phyloP scores from a whole-genome alignment of 2,797 vertebrate genomes.

The Semaprochilodus insignis region DNA sequence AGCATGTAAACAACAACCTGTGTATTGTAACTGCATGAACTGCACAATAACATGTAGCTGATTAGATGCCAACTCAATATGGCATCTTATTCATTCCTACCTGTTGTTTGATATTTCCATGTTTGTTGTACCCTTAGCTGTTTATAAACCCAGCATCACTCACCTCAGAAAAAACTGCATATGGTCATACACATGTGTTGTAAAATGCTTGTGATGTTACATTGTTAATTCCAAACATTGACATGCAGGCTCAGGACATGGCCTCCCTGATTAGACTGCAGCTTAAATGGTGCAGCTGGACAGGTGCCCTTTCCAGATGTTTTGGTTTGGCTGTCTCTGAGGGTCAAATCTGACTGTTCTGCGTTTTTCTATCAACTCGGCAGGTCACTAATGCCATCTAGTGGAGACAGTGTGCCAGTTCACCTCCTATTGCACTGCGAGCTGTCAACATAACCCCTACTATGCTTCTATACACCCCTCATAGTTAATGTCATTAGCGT shows the following conservation, averaged over 20 bases:
- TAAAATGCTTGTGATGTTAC: background rate
- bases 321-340: background rate
- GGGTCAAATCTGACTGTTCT: background rate
- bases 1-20: background rate
- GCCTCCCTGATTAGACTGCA: conserved; percentile 2
- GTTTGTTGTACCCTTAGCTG: background rate
- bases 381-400: conserved; percentile 15
- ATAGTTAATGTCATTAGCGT: background rate
- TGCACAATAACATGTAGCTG: background rate
- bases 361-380: background rate
- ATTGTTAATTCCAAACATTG: background rate
- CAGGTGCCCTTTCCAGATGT: conserved; percentile 6
- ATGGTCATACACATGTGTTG: background rate
- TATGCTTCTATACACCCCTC: background rate
- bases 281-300: conserved; percentile 8
- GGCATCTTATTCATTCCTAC: background rate
- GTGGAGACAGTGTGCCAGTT: conserved; percentile 18
- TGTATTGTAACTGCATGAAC: background rate
- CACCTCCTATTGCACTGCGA: background rate
- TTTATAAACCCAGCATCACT: background rate
- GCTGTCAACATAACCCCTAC: background rate
- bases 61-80: background rate
- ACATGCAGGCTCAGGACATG: background rate
- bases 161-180: background rate
- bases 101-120: background rate